Evolutionary conservation across 2,797 vertebrate genomes (phyloP).

Genomic region (Phyllotis vaccarum): DNA sequence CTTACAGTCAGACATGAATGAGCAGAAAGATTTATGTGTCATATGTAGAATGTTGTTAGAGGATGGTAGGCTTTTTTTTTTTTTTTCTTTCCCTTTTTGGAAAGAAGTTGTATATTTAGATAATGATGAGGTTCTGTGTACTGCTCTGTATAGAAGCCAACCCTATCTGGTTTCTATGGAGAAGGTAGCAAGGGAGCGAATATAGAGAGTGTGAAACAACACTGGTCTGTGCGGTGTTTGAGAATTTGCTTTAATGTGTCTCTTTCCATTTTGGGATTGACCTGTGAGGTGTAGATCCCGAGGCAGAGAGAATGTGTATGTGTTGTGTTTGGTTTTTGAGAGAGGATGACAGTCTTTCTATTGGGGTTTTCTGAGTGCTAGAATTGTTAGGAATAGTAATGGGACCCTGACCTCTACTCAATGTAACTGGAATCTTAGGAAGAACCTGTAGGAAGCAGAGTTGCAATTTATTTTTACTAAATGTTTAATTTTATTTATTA

Average conservation of each 20-base stretch:
- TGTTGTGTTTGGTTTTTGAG: not conserved
- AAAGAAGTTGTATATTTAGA: not conserved
- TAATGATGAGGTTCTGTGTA: not conserved
- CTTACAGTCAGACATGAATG: slow-evolving; percentile 50
- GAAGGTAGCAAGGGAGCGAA: not conserved
- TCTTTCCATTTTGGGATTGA: not conserved
- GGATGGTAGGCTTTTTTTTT: not conserved
- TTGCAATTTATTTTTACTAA: not conserved
- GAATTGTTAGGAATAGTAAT: not conserved
- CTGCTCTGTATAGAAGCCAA: not conserved
- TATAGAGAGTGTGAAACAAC: not conserved
- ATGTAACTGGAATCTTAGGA: not conserved
- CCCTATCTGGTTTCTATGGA: not conserved
- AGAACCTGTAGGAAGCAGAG: not conserved
- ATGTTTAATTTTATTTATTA: not conserved
- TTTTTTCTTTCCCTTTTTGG: not conserved
- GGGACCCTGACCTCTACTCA: not conserved
- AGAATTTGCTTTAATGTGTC: not conserved
- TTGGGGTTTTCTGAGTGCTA: not conserved
- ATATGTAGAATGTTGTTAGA: not conserved
- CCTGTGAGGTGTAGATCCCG: not conserved
- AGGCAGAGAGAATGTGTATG: not conserved
- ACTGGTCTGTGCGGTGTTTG: not conserved
- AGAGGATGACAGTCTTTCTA: not conserved
- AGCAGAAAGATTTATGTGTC: slow-evolving; percentile 66